Percentiles rank a stretch among this genome's conserved stretches.
phyloP scores from a whole-genome alignment of 2,113 vertebrate species.

The Neofelis nebulosa region DNA sequence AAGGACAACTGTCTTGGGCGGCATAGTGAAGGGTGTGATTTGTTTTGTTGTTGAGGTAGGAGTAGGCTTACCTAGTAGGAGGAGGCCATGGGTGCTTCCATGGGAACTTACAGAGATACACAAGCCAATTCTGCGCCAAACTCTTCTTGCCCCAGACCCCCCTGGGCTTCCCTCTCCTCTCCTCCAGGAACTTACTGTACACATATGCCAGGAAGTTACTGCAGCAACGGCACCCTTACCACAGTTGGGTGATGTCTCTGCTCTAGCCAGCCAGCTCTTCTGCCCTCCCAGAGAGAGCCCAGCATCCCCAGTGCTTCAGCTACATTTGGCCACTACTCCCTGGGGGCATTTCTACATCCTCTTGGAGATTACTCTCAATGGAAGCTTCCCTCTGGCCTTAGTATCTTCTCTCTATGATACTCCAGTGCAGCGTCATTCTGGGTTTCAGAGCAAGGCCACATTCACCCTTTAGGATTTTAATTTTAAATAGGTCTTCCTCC shows the following conservation, averaged over 20 bases:
- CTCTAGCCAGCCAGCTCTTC: background rate
- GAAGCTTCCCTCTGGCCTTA: background rate
- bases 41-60: background rate
- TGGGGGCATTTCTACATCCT: background rate
- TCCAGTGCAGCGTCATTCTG: background rate
- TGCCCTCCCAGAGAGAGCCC: background rate
- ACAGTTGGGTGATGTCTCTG: background rate
- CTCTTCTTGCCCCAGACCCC: background rate
- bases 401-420: background rate
- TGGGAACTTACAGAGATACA: background rate
- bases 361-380: background rate
- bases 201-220: background rate
- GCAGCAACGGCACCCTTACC: rapidly evolving
- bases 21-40: background rate
- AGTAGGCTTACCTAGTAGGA: background rate
- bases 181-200: background rate
- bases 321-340: background rate
- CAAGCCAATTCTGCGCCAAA: background rate
- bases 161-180: background rate
- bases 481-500: background rate
- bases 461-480: background rate
- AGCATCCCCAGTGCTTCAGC: background rate
- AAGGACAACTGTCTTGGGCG: background rate
- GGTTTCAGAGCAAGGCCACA: background rate
- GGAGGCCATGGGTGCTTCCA: background rate